A percentile compares a stretch with the other conserved stretches of the same genome.
Conservation (phyloP, 2,113 vertebrate species). For the Zapornia atra region DNA sequence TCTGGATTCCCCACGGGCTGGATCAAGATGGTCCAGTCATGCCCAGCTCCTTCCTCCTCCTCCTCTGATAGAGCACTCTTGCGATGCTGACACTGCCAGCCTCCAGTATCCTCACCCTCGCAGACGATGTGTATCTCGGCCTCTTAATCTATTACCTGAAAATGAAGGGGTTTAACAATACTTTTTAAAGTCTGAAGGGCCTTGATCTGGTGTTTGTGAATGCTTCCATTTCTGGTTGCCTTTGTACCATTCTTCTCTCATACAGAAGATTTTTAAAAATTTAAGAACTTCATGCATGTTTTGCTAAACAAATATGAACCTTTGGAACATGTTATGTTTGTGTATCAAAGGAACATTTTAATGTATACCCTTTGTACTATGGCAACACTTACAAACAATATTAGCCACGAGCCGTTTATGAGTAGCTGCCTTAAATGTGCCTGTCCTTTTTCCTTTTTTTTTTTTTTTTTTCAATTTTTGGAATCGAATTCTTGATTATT, state of each 20-base stretch:
- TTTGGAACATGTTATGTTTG: slow-evolving; percentile 54
- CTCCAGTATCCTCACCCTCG: slow-evolving; percentile 83
- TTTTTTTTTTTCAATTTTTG: neutral
- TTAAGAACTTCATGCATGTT: slow-evolving; percentile 49
- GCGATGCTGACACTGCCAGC: slow-evolving; percentile 84
- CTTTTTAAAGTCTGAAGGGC: slow-evolving; percentile 57
- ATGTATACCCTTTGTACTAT: slow-evolving; percentile 45
- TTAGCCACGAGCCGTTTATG: neutral
- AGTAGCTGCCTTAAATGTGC: slow-evolving; percentile 44
- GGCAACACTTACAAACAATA: slow-evolving; percentile 1
- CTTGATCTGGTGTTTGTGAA: slow-evolving; percentile 66
- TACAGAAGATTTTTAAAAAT: slow-evolving; percentile 41
- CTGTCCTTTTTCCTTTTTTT: neutral
- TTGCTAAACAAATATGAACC: slow-evolving; percentile 2
- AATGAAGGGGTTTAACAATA: slow-evolving; percentile 79
- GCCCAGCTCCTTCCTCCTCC: slow-evolving; percentile 91
- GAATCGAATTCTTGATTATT: neutral
- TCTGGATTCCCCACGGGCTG: slow-evolving; percentile 90
- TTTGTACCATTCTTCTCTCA: slow-evolving; percentile 43
- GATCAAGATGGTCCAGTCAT: slow-evolving; percentile 88
- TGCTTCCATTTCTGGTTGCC: slow-evolving; percentile 66
- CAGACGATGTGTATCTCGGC: slow-evolving; percentile 79
- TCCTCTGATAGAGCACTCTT: slow-evolving; percentile 89
- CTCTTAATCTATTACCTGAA: slow-evolving; percentile 85
- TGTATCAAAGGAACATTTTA: slow-evolving; percentile 47